Conservation (phyloP, 2,113 vertebrate genomes). For the Cairina moschata region DNA sequence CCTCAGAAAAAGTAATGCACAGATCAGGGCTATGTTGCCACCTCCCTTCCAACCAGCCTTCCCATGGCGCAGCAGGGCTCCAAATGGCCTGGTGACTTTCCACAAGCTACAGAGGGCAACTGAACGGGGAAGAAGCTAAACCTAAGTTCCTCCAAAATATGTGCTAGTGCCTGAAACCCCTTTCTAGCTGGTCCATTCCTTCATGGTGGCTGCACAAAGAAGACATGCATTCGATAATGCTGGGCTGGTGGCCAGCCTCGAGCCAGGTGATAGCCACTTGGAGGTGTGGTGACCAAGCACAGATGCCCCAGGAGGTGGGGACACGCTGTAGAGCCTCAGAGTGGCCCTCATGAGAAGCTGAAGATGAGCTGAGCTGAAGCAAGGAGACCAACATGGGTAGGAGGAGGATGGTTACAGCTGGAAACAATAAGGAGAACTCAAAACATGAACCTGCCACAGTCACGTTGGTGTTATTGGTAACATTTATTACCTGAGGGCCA, state of each 20-base stretch:
- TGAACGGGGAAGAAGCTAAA: neutral
- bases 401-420: neutral
- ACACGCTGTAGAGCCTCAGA: neutral
- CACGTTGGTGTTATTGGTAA: accelerated
- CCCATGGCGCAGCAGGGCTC: neutral
- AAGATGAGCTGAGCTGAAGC: neutral
- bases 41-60: neutral
- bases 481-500: neutral
- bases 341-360: neutral
- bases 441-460: accelerated
- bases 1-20: neutral
- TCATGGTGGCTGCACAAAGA: neutral
- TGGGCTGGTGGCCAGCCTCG: neutral
- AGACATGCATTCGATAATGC: neutral
- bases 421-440: neutral
- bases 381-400: accelerated
- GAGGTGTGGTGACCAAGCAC: neutral
- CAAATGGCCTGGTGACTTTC: neutral
- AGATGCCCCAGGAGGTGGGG: accelerated
- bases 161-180: neutral
- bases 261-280: neutral
- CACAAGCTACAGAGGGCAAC: neutral
- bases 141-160: neutral
- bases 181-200: neutral
- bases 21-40: neutral